Percentiles rank a stretch among this genome's conserved stretches.
phyloP scores from a whole-genome alignment of 2,888 invertebrate species.

The Xestia c-nigrum region DNA sequence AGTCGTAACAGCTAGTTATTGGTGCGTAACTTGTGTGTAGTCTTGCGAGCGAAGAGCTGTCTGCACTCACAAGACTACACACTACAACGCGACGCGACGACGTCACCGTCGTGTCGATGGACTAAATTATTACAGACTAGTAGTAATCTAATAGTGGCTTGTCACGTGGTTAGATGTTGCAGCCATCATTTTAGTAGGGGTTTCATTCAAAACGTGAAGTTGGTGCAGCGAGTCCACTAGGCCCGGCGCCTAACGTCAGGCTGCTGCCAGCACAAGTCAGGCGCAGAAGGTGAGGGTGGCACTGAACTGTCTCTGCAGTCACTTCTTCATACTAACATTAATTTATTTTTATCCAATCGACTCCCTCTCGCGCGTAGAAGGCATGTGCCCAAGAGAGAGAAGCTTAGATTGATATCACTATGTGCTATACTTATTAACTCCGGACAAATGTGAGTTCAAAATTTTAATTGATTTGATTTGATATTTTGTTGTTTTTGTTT shows the following conservation, averaged over 20 bases:
- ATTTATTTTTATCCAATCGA: neutral
- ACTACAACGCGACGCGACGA: neutral
- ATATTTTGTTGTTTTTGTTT: no score
- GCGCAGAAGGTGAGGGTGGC: no score
- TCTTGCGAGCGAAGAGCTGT: no score
- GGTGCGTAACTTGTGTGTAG: neutral
- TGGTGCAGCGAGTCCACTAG: neutral
- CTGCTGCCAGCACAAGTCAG: no score
- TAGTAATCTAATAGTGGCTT: neutral
- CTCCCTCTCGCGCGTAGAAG: neutral
- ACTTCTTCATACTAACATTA: neutral
- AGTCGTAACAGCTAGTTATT: neutral
- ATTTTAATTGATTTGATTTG: no score
- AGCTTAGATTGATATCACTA: neutral
- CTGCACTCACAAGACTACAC: neutral
- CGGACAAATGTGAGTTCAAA: conserved; percentile 11
- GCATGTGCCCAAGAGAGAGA: no score
- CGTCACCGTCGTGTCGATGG: neutral
- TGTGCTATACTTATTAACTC: neutral
- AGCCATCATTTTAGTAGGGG: neutral
- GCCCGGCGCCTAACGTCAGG: no score
- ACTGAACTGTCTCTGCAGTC: neutral
- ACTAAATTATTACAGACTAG: no score
- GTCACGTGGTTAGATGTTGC: neutral
- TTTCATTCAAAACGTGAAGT: neutral